phyloP scores from a whole-genome alignment of 2,113 vertebrate genomes.

The Brachypodius melanocephalos region DNA sequence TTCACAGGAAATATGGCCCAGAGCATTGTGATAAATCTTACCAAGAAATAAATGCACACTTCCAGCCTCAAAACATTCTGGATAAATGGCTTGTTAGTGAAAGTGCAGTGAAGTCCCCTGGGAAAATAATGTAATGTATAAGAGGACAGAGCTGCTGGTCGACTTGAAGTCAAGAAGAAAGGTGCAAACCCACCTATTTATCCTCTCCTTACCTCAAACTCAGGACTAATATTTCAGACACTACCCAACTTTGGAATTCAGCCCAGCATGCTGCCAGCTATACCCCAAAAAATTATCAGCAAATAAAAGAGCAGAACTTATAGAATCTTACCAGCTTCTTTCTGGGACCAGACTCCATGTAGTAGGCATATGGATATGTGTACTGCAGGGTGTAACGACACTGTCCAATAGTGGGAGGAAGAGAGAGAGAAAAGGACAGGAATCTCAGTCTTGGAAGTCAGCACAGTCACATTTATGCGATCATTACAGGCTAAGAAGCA shows the following conservation, averaged over 20 bases:
- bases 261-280: neutral
- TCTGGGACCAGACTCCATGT: slow-evolving; percentile 98
- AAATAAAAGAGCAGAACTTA: neutral
- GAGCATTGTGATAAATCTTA: neutral
- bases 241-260: neutral
- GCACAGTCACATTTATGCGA: neutral
- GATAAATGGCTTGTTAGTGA: slow-evolving; percentile 2
- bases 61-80: slow-evolving; percentile 9
- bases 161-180: neutral
- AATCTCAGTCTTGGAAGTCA: neutral
- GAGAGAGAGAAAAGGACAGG: slow-evolving; percentile 11
- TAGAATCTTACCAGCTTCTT: slow-evolving; percentile 91
- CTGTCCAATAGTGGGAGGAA: slow-evolving; percentile 58
- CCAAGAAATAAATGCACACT: neutral
- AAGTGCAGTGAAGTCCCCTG: neutral
- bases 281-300: neutral
- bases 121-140: neutral
- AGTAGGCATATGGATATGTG: slow-evolving; percentile 98
- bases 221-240: neutral
- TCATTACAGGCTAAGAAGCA: neutral
- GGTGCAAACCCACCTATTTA: neutral
- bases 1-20: neutral
- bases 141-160: neutral
- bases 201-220: neutral
- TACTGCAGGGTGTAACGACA: slow-evolving; percentile 99